These are phyloP conservation scores for Hecatera dysodea DNA, from an alignment of 2,888 invertebrate genomes.

Conservation along the genomic window DNA sequence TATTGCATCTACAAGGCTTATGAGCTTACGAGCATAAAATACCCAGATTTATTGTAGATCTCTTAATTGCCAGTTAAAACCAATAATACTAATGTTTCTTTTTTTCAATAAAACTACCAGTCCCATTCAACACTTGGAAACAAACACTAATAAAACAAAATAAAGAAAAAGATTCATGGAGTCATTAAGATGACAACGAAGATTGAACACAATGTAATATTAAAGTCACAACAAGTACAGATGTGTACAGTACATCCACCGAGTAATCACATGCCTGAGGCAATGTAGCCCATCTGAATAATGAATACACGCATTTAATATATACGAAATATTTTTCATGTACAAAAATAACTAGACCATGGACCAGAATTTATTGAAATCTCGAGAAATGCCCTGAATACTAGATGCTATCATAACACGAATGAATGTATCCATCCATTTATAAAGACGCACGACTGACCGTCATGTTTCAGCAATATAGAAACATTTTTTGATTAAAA, in stretches of 20 bases:
- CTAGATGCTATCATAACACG: constrained; percentile 66
- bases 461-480: constrained; percentile 55
- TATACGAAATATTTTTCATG: constrained; percentile 45
- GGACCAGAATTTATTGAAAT: constrained; percentile 67
- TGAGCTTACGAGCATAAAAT: constrained; percentile 1
- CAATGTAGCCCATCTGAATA: constrained; percentile 30
- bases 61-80: not conserved
- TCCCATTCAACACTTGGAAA: constrained; percentile 29
- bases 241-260: constrained; percentile 18
- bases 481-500: constrained; percentile 65
- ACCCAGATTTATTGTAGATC: not conserved
- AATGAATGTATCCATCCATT: constrained; percentile 60
- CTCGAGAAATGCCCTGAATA: constrained; percentile 65
- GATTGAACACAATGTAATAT: constrained; percentile 49
- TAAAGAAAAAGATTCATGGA: constrained; percentile 38
- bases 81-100: no score
- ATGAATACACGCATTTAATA: constrained; percentile 44
- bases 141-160: constrained; percentile 13
- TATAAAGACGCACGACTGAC: constrained; percentile 63
- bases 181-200: constrained; percentile 51
- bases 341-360: constrained; percentile 50
- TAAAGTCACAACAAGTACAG: constrained; percentile 44
- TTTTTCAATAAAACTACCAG: constrained; percentile 24
- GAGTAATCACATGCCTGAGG: constrained; percentile 36
- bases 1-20: not conserved